Conservation (phyloP, 2,113 vertebrate species). For the Macquaria australasica region DNA sequence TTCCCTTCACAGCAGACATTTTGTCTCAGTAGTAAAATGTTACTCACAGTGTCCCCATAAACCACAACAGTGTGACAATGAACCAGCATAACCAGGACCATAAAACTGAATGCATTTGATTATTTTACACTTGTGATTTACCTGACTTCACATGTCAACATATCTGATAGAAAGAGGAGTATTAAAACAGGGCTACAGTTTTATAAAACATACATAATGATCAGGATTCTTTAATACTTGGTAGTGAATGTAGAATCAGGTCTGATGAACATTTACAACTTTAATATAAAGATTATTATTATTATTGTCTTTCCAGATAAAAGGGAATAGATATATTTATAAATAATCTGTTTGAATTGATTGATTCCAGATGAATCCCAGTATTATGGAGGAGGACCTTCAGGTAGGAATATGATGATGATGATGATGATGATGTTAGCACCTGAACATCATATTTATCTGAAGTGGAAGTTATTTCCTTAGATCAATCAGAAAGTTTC, state of each 20-base stretch:
- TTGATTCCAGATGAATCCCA: constrained; percentile 64
- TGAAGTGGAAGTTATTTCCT: too few relatives aligned
- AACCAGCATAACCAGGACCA: too few relatives aligned
- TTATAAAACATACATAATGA: background rate
- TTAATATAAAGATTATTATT: background rate
- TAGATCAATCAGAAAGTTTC: too few relatives aligned
- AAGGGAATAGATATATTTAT: background rate
- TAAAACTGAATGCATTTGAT: too few relatives aligned
- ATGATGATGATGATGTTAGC: background rate
- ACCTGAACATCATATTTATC: background rate
- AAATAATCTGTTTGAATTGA: background rate
- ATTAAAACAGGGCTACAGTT: too few relatives aligned
- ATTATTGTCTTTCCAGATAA: background rate
- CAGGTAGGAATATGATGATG: constrained; percentile 59
- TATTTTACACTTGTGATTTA: too few relatives aligned
- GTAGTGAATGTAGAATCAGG: background rate
- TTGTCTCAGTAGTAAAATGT: too few relatives aligned
- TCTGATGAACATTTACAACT: background rate
- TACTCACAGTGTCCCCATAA: background rate
- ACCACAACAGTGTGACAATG: background rate
- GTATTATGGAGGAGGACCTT: constrained; percentile 55
- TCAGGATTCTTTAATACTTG: background rate
- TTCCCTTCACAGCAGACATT: too few relatives aligned
- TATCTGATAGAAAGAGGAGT: too few relatives aligned
- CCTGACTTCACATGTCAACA: too few relatives aligned